Evolutionary conservation across 1,140 invertebrate genomes (phyloP).

Genomic region (Drosophila jambulina): DNA sequence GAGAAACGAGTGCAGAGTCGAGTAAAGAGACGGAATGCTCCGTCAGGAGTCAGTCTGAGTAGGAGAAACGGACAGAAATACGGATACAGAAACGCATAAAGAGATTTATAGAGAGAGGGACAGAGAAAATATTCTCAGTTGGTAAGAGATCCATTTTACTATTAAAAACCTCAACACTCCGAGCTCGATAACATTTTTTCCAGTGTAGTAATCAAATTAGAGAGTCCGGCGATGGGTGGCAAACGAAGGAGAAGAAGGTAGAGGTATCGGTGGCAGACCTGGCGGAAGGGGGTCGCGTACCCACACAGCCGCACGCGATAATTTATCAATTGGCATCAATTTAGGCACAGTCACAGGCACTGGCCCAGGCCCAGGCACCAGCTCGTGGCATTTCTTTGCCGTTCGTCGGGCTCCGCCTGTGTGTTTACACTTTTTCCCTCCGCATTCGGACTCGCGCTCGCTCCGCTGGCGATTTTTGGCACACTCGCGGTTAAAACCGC

Average conservation of each 20-base stretch:
- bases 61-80: too few species aligned
- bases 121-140: too few species aligned
- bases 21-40: too few species aligned
- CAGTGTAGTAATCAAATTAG: slow-evolving; percentile 31
- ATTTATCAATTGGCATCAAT: slow-evolving; percentile 84
- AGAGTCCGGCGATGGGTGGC: neutral
- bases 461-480: slow-evolving; percentile 36
- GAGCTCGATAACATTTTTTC: neutral
- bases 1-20: too few species aligned
- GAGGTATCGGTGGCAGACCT: neutral
- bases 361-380: slow-evolving; percentile 4
- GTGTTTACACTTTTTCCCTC: slow-evolving; percentile 20
- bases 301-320: slow-evolving; percentile 58
- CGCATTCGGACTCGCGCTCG: slow-evolving; percentile 49
- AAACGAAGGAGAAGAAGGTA: slow-evolving; percentile 23
- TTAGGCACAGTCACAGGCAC: slow-evolving; percentile 52
- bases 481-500: slow-evolving; percentile 60
- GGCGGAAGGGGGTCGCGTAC: slow-evolving; percentile 15
- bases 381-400: slow-evolving; percentile 64
- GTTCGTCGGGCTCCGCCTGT: slow-evolving; percentile 10
- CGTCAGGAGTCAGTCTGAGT: too few species aligned
- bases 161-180: neutral
- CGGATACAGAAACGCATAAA: too few species aligned
- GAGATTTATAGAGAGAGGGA: too few species aligned
- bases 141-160: neutral